Base-by-base conservation (phyloP, 2,797 vertebrate species). In the Chiroxiphia lanceolata region DNA sequence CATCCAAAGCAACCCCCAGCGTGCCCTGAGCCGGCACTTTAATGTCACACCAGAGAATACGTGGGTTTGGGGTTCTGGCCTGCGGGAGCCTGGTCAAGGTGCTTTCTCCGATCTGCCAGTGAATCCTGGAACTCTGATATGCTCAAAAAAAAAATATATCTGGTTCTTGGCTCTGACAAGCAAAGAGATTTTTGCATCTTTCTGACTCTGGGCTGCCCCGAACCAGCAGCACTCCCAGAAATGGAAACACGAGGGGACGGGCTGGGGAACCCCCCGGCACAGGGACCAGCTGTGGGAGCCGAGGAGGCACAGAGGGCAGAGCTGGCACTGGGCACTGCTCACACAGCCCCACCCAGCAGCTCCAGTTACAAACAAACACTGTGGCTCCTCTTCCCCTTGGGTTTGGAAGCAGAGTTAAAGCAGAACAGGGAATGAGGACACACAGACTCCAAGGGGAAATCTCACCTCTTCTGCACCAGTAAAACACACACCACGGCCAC, bases 291-390 rank as follows among this genome's bases (percentile, higher is more conserved):
- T 29, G 47, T 3, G 21, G 65, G 50, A 51, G 40, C 38, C 85
- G 33, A 33, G 34, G 3, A 9, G 65, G 12, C 38, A 1, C 5
- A 1, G 0, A 3, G 59, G 0, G 23, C 0, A 54, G 53, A 44
- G 19, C 23, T 61, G 36, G 48, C n/a, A 56, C 36, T 1, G 56
- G 15, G 31, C 8, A 7, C 36, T 3, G 3, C 51, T 38, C n/a
- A 5, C 5, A 25, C 31, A 45, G 19, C 23, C 60, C 45, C 60
- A 4, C 3, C 3, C 3, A 6, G 29, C 1, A 10, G 4, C 36
- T 18, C 8, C n/a, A 10, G 13, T 27, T 1, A 27, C 80, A 60
- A 14, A 48, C 44, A 25, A 13, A 13, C 51, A 18, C 10, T 2
- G 11, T 2, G 3, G 18, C 38, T 38, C 31, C 53, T 29, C 53